These are phyloP conservation scores for Anolis apletophallus DNA, from an alignment of 2,797 vertebrate species.

Conservation along the genomic window DNA sequence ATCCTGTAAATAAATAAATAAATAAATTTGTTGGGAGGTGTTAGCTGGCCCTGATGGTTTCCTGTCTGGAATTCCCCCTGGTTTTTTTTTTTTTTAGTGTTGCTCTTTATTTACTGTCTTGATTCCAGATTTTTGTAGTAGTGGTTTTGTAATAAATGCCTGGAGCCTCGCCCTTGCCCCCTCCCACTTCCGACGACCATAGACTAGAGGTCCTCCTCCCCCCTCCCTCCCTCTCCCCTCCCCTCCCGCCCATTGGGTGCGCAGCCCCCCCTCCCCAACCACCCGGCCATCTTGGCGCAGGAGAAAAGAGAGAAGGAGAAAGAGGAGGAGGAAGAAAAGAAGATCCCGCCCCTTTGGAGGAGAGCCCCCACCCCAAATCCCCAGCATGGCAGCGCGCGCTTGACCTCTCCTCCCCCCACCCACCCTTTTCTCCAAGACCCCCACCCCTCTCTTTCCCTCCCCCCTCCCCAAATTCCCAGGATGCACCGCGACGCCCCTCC, in stretches of 20 bases:
- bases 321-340: no score
- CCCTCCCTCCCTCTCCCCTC: not conserved
- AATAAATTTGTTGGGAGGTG: no score
- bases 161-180: not conserved
- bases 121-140: no score
- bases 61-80: no score
- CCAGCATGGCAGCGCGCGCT: not conserved
- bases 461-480: not conserved
- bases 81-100: no score
- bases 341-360: not conserved
- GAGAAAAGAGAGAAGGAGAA: no score
- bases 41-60: no score
- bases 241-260: not conserved
- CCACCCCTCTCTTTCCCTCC: not conserved
- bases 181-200: slow-evolving; percentile 24
- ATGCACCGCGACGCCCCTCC: slow-evolving; percentile 41
- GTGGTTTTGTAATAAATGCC: no score
- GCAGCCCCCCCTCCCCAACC: not conserved
- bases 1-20: no score
- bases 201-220: not conserved
- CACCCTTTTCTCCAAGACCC: no score
- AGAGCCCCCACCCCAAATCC: not conserved
- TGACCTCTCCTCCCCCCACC: not conserved
- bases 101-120: no score
- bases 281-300: slow-evolving; percentile 37